These are phyloP conservation scores for Cheilosia vulpina DNA, from an alignment of 2,888 invertebrate genomes.

Conservation along the genomic window DNA sequence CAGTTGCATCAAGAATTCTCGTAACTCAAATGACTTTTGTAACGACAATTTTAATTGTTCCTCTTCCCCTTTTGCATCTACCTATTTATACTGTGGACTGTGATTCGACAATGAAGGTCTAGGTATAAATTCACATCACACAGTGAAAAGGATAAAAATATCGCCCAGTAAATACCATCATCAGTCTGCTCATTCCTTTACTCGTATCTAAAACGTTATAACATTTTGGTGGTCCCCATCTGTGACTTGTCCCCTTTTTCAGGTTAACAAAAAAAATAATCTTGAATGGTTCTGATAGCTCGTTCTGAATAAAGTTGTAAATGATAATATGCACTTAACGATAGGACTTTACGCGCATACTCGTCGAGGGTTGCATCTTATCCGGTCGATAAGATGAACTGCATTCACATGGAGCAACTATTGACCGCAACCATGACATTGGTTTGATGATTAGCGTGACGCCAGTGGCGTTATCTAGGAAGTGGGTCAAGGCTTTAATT, in stretches of 20 bases:
- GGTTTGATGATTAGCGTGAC: conserved; percentile 57
- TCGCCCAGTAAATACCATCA: not conserved
- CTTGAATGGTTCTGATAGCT: conserved; percentile 34
- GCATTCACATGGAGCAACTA: conserved; percentile 18
- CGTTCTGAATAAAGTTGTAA: conserved; percentile 68
- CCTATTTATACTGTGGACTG: not conserved
- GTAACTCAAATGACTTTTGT: not conserved
- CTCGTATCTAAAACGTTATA: conserved; percentile 29
- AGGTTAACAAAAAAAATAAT: not conserved
- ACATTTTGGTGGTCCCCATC: conserved; percentile 68
- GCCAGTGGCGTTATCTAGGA: conserved; percentile 68
- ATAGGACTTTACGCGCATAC: not conserved
- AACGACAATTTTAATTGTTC: not conserved
- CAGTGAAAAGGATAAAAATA: not conserved
- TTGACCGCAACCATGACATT: conserved; percentile 65
- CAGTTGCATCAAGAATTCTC: conserved; percentile 23
- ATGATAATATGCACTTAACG: conserved; percentile 64
- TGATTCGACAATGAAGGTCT: not conserved
- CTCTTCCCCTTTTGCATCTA: not conserved
- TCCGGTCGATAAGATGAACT: conserved; percentile 61
- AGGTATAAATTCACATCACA: not conserved
- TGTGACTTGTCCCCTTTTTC: conserved; percentile 14
- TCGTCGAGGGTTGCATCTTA: conserved; percentile 60
- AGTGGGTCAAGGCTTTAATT: conserved; percentile 72
- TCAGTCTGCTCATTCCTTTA: not conserved